Percentiles rank a stretch among this genome's conserved stretches.
phyloP scores from a whole-genome alignment of 2,888 invertebrate genomes.

The Tupiocoris notatus region DNA sequence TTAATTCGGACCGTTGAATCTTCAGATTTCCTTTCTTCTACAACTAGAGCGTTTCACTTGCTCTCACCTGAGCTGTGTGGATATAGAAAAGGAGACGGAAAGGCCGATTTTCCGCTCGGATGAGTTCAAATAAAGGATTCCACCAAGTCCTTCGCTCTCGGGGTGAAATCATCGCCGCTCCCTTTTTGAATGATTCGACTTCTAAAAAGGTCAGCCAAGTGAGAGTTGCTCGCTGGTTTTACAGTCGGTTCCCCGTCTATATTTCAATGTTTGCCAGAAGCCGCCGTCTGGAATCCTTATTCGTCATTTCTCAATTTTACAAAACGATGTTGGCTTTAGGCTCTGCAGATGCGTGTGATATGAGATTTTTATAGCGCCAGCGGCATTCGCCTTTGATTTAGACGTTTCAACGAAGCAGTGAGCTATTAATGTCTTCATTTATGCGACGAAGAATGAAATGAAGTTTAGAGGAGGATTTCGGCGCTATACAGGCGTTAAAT shows the following conservation, averaged over 20 bases:
- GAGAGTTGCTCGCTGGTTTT: neutral
- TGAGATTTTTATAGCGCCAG: too few species aligned
- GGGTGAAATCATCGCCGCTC: neutral
- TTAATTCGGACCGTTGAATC: neutral
- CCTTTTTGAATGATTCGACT: neutral
- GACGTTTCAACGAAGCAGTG: too few species aligned
- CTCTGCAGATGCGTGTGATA: too few species aligned
- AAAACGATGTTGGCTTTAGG: too few species aligned
- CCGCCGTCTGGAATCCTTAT: too few species aligned
- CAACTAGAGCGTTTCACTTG: neutral
- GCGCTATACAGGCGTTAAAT: too few species aligned
- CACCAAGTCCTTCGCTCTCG: neutral
- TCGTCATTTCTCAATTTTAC: too few species aligned
- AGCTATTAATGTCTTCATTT: too few species aligned
- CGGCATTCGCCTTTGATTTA: too few species aligned
- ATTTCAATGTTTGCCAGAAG: too few species aligned
- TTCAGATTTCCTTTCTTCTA: neutral
- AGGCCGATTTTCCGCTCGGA: neutral
- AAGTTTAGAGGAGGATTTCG: too few species aligned
- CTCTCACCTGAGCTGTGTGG: neutral
- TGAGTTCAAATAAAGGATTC: neutral
- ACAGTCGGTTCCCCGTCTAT: neutral
- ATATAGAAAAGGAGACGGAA: neutral
- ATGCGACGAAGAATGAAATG: too few species aligned
- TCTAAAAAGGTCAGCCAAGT: neutral